Conservation (phyloP, 2,113 vertebrate species). For the Dermatemys mawii region DNA sequence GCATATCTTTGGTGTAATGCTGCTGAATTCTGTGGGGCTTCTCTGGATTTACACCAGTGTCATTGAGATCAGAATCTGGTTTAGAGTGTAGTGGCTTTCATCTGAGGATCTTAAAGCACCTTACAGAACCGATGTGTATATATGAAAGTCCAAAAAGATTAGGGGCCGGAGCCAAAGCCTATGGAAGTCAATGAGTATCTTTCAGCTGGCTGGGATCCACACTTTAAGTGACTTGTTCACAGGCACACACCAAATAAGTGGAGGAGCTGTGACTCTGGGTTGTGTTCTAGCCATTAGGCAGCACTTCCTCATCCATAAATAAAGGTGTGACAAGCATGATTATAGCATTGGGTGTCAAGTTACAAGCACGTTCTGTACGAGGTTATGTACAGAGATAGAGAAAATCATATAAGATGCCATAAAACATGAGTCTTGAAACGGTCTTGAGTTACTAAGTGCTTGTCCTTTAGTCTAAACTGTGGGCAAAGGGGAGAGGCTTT, state of each 20-base stretch:
- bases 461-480: slow-evolving; percentile 19
- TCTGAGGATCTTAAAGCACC: not conserved
- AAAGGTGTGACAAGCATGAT: not conserved
- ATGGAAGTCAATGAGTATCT: not conserved
- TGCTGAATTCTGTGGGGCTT: not conserved
- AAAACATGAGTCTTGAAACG: not conserved
- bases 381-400: not conserved
- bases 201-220: not conserved
- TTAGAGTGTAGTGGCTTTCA: not conserved
- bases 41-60: not conserved
- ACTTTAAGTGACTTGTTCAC: not conserved
- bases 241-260: not conserved
- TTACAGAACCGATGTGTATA: not conserved
- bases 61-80: not conserved
- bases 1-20: not conserved
- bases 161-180: not conserved
- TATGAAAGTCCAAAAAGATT: not conserved
- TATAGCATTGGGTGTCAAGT: not conserved
- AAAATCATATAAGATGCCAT: not conserved
- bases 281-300: not conserved
- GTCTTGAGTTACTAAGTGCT: slow-evolving; percentile 1
- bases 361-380: not conserved
- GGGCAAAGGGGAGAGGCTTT: not conserved
- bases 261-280: not conserved
- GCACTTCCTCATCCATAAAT: not conserved